These are phyloP conservation scores for Paratilapia polleni DNA, from an alignment of 2,113 vertebrate genomes.

Conservation along the genomic window DNA sequence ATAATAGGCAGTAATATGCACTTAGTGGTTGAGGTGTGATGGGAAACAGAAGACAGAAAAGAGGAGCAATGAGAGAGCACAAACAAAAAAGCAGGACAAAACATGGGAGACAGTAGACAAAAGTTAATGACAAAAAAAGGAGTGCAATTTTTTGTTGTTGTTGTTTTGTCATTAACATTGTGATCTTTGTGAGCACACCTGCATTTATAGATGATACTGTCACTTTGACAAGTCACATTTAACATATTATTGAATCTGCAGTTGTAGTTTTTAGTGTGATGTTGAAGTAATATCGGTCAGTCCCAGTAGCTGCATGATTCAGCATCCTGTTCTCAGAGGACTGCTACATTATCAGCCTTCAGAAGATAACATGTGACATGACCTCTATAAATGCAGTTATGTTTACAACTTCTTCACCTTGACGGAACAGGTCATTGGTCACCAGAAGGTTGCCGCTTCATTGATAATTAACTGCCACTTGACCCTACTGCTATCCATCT, in stretches of 20 bases:
- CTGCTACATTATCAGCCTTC: not conserved
- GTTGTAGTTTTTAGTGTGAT: not conserved
- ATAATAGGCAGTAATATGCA: too few species aligned
- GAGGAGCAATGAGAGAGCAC: too few species aligned
- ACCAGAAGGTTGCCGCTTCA: not conserved
- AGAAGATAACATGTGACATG: not conserved
- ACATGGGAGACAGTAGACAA: not conserved
- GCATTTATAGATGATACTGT: not conserved
- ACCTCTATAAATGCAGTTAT: accelerated
- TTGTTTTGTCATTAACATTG: accelerated
- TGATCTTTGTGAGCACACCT: not conserved
- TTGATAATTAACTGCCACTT: too few species aligned
- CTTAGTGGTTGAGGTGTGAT: too few species aligned
- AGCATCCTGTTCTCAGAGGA: not conserved
- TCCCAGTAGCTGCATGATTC: not conserved
- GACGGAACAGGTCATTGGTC: not conserved
- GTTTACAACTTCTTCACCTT: not conserved
- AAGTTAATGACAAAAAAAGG: too few species aligned
- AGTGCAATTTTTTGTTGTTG: too few species aligned
- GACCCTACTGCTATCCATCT: not conserved
- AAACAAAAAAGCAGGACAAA: not conserved
- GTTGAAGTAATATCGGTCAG: not conserved
- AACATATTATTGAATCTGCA: not conserved
- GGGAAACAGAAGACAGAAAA: too few species aligned
- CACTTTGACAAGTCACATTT: not conserved